Conservation (phyloP, 2,888 invertebrate genomes). For the Drosophila antonietae region DNA sequence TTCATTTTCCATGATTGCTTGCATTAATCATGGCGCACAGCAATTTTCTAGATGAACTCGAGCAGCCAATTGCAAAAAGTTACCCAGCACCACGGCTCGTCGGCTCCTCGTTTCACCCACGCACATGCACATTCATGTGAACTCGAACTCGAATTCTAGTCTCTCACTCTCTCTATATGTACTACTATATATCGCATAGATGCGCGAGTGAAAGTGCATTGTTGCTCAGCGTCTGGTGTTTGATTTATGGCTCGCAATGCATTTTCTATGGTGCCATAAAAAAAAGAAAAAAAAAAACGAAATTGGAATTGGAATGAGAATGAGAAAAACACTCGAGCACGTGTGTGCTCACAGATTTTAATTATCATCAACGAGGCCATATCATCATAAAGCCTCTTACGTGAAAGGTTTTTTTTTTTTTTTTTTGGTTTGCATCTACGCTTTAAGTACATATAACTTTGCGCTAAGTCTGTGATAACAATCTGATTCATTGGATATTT, state of each 20-base stretch:
- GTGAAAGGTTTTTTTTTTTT: not conserved
- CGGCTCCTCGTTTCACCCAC: not conserved
- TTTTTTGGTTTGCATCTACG: not conserved
- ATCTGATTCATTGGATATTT: constrained; percentile 38
- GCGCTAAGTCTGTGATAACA: constrained; percentile 14
- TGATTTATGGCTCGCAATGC: constrained; percentile 53
- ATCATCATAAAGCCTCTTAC: constrained; percentile 3
- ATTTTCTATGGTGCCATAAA: constrained; percentile 28
- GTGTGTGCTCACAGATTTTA: constrained; percentile 28
- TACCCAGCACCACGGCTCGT: not conserved
- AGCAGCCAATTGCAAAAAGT: constrained; percentile 25
- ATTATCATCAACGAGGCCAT: constrained; percentile 28
- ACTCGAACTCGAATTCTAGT: constrained; percentile 3
- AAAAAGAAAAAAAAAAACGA: not conserved
- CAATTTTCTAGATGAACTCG: constrained; percentile 43
- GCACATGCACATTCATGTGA: not conserved
- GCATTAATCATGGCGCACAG: constrained; percentile 43
- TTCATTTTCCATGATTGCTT: constrained; percentile 35
- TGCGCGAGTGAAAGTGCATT: constrained; percentile 49
- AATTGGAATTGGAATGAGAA: constrained; percentile 16
- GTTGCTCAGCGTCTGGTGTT: constrained; percentile 26
- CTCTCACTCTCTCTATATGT: not conserved
- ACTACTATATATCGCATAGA: constrained; percentile 20
- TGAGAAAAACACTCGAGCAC: constrained; percentile 6
- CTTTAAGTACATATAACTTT: not conserved